phyloP scores from a whole-genome alignment of 1,140 invertebrate species.

The Frieseomelitta varia region DNA sequence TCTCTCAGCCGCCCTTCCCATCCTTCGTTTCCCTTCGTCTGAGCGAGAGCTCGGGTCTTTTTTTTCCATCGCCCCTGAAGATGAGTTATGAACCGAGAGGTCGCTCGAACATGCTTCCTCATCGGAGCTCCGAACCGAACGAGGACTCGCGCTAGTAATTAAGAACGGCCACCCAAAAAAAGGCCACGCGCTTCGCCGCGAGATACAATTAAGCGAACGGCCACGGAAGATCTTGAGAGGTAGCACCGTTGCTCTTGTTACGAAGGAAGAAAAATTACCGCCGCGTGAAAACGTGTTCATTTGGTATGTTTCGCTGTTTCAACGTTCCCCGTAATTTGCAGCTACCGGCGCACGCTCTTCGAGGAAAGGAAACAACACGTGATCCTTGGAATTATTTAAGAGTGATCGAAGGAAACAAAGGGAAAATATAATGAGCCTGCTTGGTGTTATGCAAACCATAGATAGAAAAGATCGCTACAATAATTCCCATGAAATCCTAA shows the following conservation, averaged over 20 bases:
- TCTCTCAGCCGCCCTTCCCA: constrained; percentile 3
- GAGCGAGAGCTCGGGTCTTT: constrained; percentile 54
- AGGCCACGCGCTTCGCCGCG: constrained; percentile 23
- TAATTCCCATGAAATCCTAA: background rate
- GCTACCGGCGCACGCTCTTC: background rate
- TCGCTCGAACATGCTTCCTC: constrained; percentile 65
- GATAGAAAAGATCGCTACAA: background rate
- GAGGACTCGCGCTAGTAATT: constrained; percentile 64
- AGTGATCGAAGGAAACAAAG: background rate
- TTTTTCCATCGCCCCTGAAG: constrained; percentile 68
- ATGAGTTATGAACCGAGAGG: constrained; percentile 78
- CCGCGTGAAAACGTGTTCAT: constrained; percentile 30
- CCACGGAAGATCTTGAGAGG: constrained; percentile 27
- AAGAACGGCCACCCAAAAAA: constrained; percentile 62
- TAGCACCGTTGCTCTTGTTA: constrained; percentile 43
- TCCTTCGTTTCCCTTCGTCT: constrained; percentile 47
- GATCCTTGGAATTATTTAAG: background rate
- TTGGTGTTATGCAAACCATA: background rate
- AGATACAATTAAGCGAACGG: constrained; percentile 57
- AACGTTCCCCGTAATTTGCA: background rate
- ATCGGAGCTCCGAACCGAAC: constrained; percentile 53
- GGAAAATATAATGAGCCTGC: background rate
- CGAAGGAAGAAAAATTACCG: constrained; percentile 42
- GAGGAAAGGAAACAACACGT: background rate
- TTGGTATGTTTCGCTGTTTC: background rate